These are phyloP conservation scores for Aelia acuminata DNA, from an alignment of 2,888 invertebrate genomes.

Conservation along the genomic window DNA sequence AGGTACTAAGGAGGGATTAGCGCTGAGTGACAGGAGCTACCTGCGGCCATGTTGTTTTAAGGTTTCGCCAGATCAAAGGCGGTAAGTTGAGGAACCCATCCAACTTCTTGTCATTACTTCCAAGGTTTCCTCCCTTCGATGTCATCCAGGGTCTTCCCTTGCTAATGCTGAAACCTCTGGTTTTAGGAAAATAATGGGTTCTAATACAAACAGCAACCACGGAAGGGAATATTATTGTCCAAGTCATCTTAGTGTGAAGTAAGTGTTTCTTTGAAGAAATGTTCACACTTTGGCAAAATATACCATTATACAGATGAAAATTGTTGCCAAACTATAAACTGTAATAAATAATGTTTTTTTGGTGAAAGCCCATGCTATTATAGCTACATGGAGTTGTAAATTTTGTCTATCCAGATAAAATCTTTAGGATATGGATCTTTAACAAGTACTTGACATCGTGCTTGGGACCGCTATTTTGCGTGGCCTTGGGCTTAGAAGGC, in stretches of 20 bases:
- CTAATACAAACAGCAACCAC: background rate
- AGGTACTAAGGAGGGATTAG: constrained; percentile 44
- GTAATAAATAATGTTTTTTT: no score
- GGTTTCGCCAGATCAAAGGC: constrained; percentile 54
- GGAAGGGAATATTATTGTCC: background rate
- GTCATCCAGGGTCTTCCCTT: background rate
- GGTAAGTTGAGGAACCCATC: constrained; percentile 30
- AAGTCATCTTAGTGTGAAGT: background rate
- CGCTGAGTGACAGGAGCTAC: constrained; percentile 50
- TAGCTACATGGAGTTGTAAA: no score
- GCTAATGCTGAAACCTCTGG: background rate
- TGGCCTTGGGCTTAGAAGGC: no score
- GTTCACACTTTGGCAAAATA: background rate
- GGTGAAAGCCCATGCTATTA: no score
- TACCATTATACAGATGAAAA: background rate
- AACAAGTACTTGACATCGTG: no score
- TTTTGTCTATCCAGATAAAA: no score
- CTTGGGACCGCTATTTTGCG: no score
- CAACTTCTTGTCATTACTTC: constrained; percentile 54
- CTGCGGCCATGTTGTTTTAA: constrained; percentile 54
- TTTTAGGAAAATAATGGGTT: constrained; percentile 3
- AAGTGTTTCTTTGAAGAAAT: background rate
- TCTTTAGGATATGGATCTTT: no score
- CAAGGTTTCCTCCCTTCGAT: background rate
- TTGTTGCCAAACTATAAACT: no score